Conservation (phyloP, 2,888 invertebrate genomes). For the Leptinotarsa tumamoca region DNA sequence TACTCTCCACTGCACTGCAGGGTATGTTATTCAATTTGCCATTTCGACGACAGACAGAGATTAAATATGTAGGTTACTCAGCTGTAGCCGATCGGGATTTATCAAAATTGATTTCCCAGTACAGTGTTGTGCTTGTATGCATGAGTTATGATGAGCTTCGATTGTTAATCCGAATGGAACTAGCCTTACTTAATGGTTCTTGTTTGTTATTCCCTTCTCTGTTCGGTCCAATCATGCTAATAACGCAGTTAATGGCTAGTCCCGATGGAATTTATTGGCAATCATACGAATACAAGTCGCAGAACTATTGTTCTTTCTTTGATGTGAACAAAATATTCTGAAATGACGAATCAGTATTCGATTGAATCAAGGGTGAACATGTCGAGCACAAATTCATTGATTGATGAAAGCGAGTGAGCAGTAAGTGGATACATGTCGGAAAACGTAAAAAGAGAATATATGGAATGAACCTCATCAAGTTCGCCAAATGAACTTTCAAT, state of each 20-base stretch:
- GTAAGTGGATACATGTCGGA: not conserved
- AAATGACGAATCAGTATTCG: constrained; percentile 23
- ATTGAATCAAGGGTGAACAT: constrained; percentile 12
- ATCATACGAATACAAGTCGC: constrained; percentile 38
- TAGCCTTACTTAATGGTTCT: constrained; percentile 54
- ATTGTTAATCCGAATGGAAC: constrained; percentile 55
- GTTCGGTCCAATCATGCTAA: constrained; percentile 60
- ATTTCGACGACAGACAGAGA: not conserved
- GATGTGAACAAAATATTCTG: constrained; percentile 42
- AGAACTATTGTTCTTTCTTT: constrained; percentile 43
- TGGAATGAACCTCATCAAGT: not conserved
- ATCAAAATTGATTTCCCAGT: constrained; percentile 38
- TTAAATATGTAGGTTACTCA: constrained; percentile 4
- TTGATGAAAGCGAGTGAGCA: not conserved
- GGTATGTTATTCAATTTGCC: not conserved
- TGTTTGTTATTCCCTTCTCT: constrained; percentile 57
- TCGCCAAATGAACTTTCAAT: not conserved
- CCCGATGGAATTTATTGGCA: constrained; percentile 50
- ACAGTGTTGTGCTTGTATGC: constrained; percentile 50
- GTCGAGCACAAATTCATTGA: constrained; percentile 4
- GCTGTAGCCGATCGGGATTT: constrained; percentile 13
- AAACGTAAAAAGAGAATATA: not conserved
- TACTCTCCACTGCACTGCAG: constrained; percentile 21
- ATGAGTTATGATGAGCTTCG: constrained; percentile 59
- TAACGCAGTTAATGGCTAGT: constrained; percentile 56